These are phyloP conservation scores for Macrochelys suwanniensis DNA, from an alignment of 2,797 vertebrate species.

Conservation along the genomic window DNA sequence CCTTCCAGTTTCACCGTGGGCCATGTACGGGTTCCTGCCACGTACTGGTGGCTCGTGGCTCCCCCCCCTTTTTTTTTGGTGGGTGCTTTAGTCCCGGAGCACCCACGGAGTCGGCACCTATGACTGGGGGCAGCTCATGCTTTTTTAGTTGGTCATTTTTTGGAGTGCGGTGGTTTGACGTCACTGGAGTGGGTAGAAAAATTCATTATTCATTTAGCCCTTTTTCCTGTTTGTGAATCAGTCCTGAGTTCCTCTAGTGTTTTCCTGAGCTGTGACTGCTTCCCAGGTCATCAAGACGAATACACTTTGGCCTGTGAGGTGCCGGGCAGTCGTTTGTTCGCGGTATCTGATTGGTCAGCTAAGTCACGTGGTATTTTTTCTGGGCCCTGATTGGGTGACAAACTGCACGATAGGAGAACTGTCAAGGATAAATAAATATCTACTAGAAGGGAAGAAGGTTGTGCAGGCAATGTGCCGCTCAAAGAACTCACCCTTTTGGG, in stretches of 20 bases:
- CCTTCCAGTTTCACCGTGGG: too few species aligned
- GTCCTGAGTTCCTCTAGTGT: background rate
- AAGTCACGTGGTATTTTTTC: fast-evolving
- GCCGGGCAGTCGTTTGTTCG: background rate
- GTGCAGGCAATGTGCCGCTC: background rate
- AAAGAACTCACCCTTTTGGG: background rate
- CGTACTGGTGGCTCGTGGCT: too few species aligned
- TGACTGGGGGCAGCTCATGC: fast-evolving
- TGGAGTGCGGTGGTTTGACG: background rate
- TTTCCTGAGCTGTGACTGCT: background rate
- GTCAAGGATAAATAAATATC: background rate
- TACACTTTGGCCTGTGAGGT: fast-evolving
- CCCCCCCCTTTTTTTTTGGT: too few species aligned
- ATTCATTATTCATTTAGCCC: constrained; percentile 3
- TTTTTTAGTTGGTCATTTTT: constrained; percentile 8
- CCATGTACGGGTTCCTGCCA: too few species aligned
- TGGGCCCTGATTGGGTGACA: fast-evolving
- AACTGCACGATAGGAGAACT: background rate
- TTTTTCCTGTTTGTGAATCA: fast-evolving
- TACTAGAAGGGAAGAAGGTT: fast-evolving
- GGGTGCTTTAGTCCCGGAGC: too few species aligned
- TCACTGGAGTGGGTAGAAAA: constrained; percentile 1
- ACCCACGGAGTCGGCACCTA: too few species aligned
- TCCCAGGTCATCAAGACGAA: fast-evolving
- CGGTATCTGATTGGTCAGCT: background rate